phyloP scores from a whole-genome alignment of 2,888 invertebrate species.

The Drosophila cracens region DNA sequence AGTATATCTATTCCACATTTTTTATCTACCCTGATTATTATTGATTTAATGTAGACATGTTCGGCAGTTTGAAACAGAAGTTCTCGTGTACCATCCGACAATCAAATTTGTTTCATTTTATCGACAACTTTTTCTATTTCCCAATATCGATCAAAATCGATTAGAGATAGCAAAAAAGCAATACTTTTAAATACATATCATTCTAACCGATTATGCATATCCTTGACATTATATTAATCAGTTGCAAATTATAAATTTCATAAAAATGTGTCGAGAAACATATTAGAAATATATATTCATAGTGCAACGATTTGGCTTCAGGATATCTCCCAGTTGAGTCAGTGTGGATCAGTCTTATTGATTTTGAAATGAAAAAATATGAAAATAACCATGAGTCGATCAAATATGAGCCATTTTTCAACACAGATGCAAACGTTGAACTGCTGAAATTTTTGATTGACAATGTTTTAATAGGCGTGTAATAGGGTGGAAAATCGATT shows the following conservation, averaged over 20 bases:
- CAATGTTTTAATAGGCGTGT: slow-evolving; percentile 46
- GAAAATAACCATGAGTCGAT: background rate
- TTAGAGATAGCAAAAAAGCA: background rate
- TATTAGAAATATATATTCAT: background rate
- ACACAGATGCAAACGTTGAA: slow-evolving; percentile 12
- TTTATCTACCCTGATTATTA: too few species aligned
- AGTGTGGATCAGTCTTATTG: background rate
- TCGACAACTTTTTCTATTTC: background rate
- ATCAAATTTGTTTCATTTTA: background rate
- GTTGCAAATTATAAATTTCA: background rate
- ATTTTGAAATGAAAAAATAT: background rate
- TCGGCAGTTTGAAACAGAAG: too few species aligned
- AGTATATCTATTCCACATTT: too few species aligned
- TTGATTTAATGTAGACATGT: too few species aligned
- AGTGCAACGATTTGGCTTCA: background rate
- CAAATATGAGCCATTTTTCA: slow-evolving; percentile 8
- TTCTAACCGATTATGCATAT: too few species aligned
- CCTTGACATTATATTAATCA: background rate
- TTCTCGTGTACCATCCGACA: background rate
- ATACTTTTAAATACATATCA: background rate
- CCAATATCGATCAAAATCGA: background rate
- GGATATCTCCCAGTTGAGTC: background rate
- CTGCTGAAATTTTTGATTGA: slow-evolving; percentile 19
- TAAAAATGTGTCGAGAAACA: background rate
- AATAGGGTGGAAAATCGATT: slow-evolving; percentile 71